Conservation (phyloP, 2,888 invertebrate genomes). For the Fragum whitleyi region DNA sequence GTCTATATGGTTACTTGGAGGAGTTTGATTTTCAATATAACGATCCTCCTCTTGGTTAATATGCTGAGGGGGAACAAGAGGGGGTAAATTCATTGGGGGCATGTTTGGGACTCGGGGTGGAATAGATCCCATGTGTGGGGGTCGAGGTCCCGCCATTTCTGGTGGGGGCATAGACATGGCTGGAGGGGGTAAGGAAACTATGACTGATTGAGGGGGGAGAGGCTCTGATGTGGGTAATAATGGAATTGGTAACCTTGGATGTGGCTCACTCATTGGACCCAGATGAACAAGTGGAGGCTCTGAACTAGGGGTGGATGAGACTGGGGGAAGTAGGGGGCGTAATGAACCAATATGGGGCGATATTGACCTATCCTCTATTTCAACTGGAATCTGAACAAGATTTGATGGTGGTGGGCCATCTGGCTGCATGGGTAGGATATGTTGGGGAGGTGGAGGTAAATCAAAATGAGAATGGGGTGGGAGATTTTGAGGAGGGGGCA, state of each 20-base stretch:
- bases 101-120: background rate
- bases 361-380: conserved; percentile 26
- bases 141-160: background rate
- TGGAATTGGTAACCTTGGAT: conserved; percentile 54
- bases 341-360: background rate
- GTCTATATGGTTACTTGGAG: background rate
- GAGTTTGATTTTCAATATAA: conserved; percentile 1
- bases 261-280: conserved; percentile 47
- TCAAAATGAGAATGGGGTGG: conserved; percentile 53
- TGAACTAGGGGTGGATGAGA: conserved; percentile 31
- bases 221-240: conserved; percentile 53
- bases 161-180: conserved; percentile 45
- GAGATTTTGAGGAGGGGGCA: conserved; percentile 56
- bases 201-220: conserved; percentile 29
- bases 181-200: conserved; percentile 63
- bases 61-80: background rate
- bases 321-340: conserved; percentile 26
- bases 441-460: conserved; percentile 37
- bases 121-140: background rate
- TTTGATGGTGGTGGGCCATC: conserved; percentile 57
- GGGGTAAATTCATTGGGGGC: background rate
- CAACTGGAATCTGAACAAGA: conserved; percentile 49
- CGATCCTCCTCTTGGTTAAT: background rate
- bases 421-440: conserved; percentile 45
- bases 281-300: conserved; percentile 48